phyloP scores from a whole-genome alignment of 2,797 vertebrate genomes.

The Enteromius trimaculatus region DNA sequence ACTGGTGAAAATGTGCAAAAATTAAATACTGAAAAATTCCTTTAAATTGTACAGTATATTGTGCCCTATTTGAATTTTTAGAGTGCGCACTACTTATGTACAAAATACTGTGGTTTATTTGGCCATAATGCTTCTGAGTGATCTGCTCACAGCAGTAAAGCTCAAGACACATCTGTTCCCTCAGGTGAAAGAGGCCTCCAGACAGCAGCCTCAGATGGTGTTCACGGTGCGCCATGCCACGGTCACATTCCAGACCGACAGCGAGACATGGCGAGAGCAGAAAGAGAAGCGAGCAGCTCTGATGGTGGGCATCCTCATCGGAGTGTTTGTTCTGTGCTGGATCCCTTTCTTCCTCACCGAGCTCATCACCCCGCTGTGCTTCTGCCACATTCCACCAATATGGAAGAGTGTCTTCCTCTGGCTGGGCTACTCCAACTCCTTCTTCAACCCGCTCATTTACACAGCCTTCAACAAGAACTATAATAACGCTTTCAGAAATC shows the following conservation, averaged over 20 bases:
- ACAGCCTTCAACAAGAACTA: conserved; percentile 98
- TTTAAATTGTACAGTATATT: too few relatives aligned
- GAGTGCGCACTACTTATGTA: neutral
- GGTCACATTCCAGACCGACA: conserved; percentile 90
- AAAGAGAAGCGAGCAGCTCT: conserved; percentile 92
- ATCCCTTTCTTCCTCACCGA: conserved; percentile 95
- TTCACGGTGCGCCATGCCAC: conserved; percentile 87
- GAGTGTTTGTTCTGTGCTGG: conserved; percentile 96
- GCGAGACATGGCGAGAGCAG: conserved; percentile 94
- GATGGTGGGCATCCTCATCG: conserved; percentile 95
- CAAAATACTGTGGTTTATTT: neutral
- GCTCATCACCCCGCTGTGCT: conserved; percentile 89
- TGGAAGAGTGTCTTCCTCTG: conserved; percentile 98
- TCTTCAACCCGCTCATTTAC: conserved; percentile 97
- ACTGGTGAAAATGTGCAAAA: too few relatives aligned
- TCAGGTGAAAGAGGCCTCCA: conserved; percentile 84
- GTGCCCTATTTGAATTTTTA: too few relatives aligned
- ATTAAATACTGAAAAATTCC: too few relatives aligned
- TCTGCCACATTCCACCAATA: conserved; percentile 87
- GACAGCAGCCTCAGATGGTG: conserved; percentile 84
- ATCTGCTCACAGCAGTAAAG: neutral
- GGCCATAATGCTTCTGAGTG: neutral
- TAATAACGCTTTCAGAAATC: conserved; percentile 92
- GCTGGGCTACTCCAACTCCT: conserved; percentile 97
- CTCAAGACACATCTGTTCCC: neutral